Percentiles rank a stretch among this genome's conserved stretches.
phyloP scores from a whole-genome alignment of 2,797 vertebrate genomes.

The Lophura swinhoii region DNA sequence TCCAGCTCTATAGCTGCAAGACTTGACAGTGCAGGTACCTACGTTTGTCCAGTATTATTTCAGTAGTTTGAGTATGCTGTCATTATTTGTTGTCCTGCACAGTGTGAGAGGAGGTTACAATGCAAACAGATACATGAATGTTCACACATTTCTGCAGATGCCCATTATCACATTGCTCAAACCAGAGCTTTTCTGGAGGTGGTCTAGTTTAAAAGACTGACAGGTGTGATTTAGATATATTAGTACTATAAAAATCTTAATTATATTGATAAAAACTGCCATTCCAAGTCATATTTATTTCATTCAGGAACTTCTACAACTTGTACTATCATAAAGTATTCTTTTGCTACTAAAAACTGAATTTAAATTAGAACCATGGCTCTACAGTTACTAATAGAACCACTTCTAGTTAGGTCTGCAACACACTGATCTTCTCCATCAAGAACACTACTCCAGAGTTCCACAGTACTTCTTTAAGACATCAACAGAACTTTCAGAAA shows the following conservation, averaged over 20 bases:
- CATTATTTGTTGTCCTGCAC: not conserved
- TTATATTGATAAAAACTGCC: not conserved
- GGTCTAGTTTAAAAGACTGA: not conserved
- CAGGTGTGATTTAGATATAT: not conserved
- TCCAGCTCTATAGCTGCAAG: not conserved
- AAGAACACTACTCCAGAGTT: not conserved
- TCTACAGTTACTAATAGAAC: not conserved
- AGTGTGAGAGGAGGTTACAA: not conserved
- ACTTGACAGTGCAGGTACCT: not conserved
- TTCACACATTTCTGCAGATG: not conserved
- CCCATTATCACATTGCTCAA: not conserved
- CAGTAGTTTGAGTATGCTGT: not conserved
- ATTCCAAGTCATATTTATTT: not conserved
- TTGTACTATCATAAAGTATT: not conserved
- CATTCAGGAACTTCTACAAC: not conserved
- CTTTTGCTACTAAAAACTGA: not conserved
- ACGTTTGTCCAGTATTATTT: not conserved
- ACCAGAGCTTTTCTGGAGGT: not conserved
- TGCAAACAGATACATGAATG: not conserved
- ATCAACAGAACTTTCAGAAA: not conserved
- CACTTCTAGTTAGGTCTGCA: not conserved
- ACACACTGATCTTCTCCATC: not conserved
- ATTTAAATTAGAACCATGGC: not conserved
- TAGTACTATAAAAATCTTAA: not conserved
- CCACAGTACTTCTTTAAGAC: not conserved